These are phyloP conservation scores for Cataglyphis cursor DNA, from an alignment of 2,888 invertebrate genomes.

Conservation along the genomic window DNA sequence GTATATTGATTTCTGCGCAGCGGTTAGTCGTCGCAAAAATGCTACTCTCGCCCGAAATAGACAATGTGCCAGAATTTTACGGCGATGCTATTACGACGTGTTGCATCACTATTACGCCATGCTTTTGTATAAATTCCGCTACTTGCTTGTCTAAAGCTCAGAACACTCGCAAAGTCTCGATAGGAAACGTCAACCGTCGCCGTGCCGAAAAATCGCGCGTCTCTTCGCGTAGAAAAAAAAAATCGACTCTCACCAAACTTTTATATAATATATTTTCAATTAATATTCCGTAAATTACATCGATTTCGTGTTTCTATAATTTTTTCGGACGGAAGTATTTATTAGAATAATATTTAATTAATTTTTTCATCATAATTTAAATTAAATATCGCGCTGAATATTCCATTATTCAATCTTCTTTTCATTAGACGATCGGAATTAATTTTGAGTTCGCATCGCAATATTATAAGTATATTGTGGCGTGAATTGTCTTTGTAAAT, in stretches of 20 bases:
- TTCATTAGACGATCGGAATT: neutral
- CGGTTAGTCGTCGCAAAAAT: constrained; percentile 37
- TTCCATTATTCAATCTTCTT: neutral
- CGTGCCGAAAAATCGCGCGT: constrained; percentile 8
- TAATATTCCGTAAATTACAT: neutral
- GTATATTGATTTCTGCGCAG: constrained; percentile 61
- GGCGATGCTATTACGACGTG: constrained; percentile 63
- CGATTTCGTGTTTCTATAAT: neutral
- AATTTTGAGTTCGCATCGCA: constrained; percentile 28
- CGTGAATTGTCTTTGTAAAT: constrained; percentile 24
- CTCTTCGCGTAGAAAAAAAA: neutral
- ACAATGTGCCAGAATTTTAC: constrained; percentile 81
- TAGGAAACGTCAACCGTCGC: constrained; percentile 3
- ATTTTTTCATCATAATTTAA: neutral
- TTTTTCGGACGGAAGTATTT: neutral
- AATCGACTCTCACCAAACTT: neutral
- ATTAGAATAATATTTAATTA: neutral
- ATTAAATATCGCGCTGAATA: neutral
- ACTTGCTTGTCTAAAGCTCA: constrained; percentile 67
- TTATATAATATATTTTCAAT: neutral
- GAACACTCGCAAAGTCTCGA: constrained; percentile 65
- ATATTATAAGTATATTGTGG: neutral
- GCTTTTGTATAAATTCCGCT: constrained; percentile 80
- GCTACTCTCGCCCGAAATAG: constrained; percentile 79
- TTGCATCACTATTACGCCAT: constrained; percentile 75